phyloP scores from a whole-genome alignment of 2,113 vertebrate genomes.

The Indicator maculatus region DNA sequence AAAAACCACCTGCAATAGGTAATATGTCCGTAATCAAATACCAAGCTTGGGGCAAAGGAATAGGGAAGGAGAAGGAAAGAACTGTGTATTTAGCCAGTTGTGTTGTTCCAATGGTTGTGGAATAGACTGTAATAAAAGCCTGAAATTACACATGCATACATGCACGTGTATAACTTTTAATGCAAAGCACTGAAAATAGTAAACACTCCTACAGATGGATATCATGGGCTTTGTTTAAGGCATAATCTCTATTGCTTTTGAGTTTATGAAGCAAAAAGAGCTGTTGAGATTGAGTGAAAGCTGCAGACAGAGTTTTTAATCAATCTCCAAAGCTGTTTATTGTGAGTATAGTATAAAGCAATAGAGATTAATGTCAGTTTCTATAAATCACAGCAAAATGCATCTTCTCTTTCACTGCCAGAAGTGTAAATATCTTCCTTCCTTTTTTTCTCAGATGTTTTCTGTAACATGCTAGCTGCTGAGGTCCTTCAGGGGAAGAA shows the following conservation, averaged over 20 bases:
- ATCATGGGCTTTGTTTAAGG: conserved; percentile 45
- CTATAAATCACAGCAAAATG: conserved; percentile 60
- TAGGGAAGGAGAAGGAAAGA: neutral
- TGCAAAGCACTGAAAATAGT: conserved; percentile 13
- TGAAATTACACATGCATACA: neutral
- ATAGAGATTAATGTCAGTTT: conserved; percentile 55
- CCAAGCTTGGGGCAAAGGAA: neutral
- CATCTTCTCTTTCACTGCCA: conserved; percentile 38
- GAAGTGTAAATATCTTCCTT: conserved; percentile 44
- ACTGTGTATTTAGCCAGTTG: neutral
- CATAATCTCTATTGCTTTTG: conserved; percentile 59
- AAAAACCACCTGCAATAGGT: neutral
- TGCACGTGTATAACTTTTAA: neutral
- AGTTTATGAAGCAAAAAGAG: conserved; percentile 61
- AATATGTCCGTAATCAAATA: neutral
- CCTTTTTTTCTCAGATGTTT: conserved; percentile 25
- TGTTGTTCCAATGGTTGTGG: neutral
- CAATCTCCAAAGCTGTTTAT: conserved; percentile 64
- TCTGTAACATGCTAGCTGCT: neutral
- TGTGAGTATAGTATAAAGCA: conserved; percentile 45
- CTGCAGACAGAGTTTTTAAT: conserved; percentile 56
- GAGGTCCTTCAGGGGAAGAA: neutral
- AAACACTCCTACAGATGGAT: conserved; percentile 29
- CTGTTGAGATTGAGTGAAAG: conserved; percentile 67
- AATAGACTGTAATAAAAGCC: neutral